Evolutionary conservation across 1,140 invertebrate species (phyloP), one percentile per base, ranked within the genome.

Genomic region (Drosophila hydei): DNA sequence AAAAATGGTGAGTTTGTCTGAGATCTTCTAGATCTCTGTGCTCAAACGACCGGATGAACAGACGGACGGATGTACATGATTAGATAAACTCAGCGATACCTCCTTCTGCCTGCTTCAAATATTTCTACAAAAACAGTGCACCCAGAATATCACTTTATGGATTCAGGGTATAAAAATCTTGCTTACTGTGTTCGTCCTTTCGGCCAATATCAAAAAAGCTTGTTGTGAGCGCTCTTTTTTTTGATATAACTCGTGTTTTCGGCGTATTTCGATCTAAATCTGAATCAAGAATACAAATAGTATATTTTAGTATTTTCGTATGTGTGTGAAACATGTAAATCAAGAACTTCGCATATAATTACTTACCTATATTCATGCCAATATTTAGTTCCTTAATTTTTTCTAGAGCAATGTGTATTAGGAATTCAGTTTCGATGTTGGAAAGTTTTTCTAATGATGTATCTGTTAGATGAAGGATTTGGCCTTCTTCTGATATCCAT

Each of bases 371-470:
- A 56, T 94, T 92, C 68, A 96, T 95, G 8, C 96, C 97, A 9
- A 98, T 93, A 92, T 97, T 97, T 56, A 98, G 93, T 63, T 96
- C 95, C 91, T 96, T 96, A 8, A 98, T 94, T 89, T 97, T 96
- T n/a, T 96, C 95, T 3, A 97, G 93, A 3, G 96, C 96, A 12
- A 98, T 95, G 87, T 96, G 94, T 91, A 96, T 96, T 9, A 98
- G 93, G 3, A 96, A 94, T 61, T 95, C 93, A 60, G 95, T 92
- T 92, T 98, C 97, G 30, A 96, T 93, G 64, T 98, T 97, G 38
- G 94, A 95, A 56, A 98, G 93, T 27, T 94, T 94, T 30, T 96
- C 93, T 45, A 98, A 91, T 42, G 94, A 93, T 7, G 94, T 95
- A 70, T 96, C 94, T 30, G 93, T 92, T 43, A 98, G 92, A 27